Evolutionary conservation across 2,797 vertebrate genomes (phyloP).

Genomic region (Leuciscus waleckii): DNA sequence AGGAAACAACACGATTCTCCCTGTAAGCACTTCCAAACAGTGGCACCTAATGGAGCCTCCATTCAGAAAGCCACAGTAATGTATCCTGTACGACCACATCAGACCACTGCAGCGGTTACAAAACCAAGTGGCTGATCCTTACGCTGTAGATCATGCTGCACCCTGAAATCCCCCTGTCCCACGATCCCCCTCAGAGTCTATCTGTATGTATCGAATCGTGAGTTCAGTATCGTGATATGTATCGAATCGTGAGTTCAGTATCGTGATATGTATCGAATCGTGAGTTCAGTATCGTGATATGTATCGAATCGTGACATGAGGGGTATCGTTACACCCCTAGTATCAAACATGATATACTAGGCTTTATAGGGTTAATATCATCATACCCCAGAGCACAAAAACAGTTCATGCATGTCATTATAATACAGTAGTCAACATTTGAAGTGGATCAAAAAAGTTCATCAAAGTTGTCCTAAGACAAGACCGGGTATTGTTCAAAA

Average conservation of each 20-base stretch:
- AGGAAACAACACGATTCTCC: not conserved
- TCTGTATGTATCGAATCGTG: not conserved
- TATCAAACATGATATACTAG: too few species aligned
- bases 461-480: too few species aligned
- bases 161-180: slow-evolving; percentile 15
- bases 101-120: slow-evolving; percentile 39
- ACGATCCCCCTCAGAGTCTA: slow-evolving; percentile 10
- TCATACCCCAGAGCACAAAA: not conserved
- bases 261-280: too few species aligned
- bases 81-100: not conserved
- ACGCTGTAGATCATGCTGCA: slow-evolving; percentile 15
- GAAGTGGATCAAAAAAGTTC: too few species aligned
- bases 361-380: not conserved
- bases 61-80: slow-evolving; percentile 26
- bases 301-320: too few species aligned
- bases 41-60: slow-evolving; percentile 25
- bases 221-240: too few species aligned
- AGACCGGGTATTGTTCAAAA: too few species aligned
- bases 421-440: too few species aligned
- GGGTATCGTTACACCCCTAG: too few species aligned
- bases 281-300: too few species aligned
- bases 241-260: too few species aligned
- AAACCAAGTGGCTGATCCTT: slow-evolving; percentile 29
- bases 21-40: not conserved
- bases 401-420: too few species aligned